Conservation (phyloP, 2,797 vertebrate genomes). For the Pelodytes ibericus region DNA sequence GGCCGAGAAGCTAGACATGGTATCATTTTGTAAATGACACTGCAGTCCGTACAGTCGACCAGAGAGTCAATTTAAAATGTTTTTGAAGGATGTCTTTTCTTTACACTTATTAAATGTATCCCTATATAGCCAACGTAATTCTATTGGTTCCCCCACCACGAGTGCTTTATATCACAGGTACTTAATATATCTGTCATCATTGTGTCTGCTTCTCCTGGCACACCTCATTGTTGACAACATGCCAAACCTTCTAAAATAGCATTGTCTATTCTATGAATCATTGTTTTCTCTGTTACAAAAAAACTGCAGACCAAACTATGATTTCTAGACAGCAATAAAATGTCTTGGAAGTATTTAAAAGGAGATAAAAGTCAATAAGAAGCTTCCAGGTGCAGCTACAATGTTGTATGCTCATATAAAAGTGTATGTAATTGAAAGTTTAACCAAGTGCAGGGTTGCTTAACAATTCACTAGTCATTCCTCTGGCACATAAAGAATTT, state of each 20-base stretch:
- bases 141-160: slow-evolving; percentile 35
- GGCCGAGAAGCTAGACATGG: too few species aligned
- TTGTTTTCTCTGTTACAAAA: slow-evolving; percentile 42
- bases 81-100: slow-evolving; percentile 35
- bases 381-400: slow-evolving; percentile 34
- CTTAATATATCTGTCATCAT: slow-evolving; percentile 64
- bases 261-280: slow-evolving; percentile 54
- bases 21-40: background rate
- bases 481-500: background rate
- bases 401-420: slow-evolving; percentile 20
- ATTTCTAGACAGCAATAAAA: slow-evolving; percentile 58
- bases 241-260: slow-evolving; percentile 55
- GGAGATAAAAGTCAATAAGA: slow-evolving; percentile 40
- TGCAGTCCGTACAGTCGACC: background rate
- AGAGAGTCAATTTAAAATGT: slow-evolving; percentile 24
- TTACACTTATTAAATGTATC: slow-evolving; percentile 46
- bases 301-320: slow-evolving; percentile 50
- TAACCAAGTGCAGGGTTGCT: background rate
- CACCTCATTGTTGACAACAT: slow-evolving; percentile 63
- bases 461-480: background rate
- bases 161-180: slow-evolving; percentile 64
- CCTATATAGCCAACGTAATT: slow-evolving; percentile 34
- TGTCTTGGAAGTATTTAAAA: slow-evolving; percentile 49
- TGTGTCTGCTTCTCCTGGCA: slow-evolving; percentile 63
- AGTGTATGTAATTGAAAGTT: slow-evolving; percentile 9